Evolutionary conservation across 2,113 vertebrate species (phyloP).

Genomic region (Anas platyrhynchos): DNA sequence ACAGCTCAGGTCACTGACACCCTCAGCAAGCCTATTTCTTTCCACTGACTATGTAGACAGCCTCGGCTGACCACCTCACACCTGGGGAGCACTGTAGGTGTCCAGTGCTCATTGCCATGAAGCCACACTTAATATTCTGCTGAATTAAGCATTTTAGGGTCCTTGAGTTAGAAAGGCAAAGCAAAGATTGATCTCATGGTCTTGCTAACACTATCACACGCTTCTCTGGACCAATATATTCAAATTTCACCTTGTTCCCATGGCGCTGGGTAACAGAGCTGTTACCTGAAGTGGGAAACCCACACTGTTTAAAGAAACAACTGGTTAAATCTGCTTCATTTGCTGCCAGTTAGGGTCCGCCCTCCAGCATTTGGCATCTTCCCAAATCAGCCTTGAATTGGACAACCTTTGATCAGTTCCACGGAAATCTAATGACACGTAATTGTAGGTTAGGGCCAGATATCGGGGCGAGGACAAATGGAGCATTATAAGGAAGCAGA

Average conservation of each 20-base stretch:
- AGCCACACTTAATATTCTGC: background rate
- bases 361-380: background rate
- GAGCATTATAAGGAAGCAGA: background rate
- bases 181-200: background rate
- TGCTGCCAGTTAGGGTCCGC: background rate
- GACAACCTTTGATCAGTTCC: background rate
- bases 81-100: rapidly evolving
- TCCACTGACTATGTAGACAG: background rate
- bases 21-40: background rate
- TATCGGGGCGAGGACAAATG: background rate
- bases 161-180: background rate
- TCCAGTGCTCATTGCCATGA: rapidly evolving
- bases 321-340: background rate
- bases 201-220: background rate
- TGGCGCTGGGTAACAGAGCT: background rate
- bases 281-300: background rate
- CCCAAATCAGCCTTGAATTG: background rate
- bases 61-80: background rate
- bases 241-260: background rate
- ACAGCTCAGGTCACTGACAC: rapidly evolving
- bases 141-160: background rate
- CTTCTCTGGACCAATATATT: background rate
- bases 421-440: background rate
- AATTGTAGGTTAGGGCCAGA: background rate
- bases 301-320: background rate